phyloP scores from a whole-genome alignment of 1,140 invertebrate genomes.

The Plectrocnemia conspersa region DNA sequence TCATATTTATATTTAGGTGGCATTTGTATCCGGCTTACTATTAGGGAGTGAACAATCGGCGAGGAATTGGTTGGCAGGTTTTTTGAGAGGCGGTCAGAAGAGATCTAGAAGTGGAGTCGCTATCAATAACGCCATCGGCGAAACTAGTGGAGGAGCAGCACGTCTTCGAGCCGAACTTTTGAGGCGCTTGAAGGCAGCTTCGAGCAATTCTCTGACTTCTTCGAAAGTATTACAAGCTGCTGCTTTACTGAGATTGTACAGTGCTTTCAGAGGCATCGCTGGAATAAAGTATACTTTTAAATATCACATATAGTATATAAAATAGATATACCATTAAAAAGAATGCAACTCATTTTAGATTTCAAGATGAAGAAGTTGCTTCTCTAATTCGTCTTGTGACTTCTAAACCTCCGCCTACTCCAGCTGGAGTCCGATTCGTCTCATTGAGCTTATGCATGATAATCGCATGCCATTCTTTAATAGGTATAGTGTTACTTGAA shows the following conservation, averaged over 20 bases:
- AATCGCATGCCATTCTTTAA: constrained; percentile 86
- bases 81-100: constrained; percentile 87
- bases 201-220: constrained; percentile 47
- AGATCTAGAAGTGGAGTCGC: constrained; percentile 39
- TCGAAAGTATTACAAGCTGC: constrained; percentile 74
- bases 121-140: constrained; percentile 55
- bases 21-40: constrained; percentile 86
- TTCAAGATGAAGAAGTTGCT: constrained; percentile 88
- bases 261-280: constrained; percentile 87
- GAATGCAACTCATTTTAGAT: constrained; percentile 49
- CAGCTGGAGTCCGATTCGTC: constrained; percentile 88
- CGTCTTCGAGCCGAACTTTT: constrained; percentile 76
- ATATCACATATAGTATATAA: constrained; percentile 28
- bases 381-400: constrained; percentile 81
- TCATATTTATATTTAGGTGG: constrained; percentile 52
- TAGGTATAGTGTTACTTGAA: no score
- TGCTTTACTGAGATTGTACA: constrained; percentile 79
- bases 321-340: no score
- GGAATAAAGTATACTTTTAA: constrained; percentile 86
- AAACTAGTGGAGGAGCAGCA: constrained; percentile 67
- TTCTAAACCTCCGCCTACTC: constrained; percentile 81
- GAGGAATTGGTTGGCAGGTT: constrained; percentile 87
- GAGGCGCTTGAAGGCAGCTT: constrained; percentile 51
- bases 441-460: constrained; percentile 92
- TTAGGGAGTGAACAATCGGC: constrained; percentile 86